Evolutionary conservation across 2,888 invertebrate genomes (phyloP).

Genomic region (Pteria penguin): DNA sequence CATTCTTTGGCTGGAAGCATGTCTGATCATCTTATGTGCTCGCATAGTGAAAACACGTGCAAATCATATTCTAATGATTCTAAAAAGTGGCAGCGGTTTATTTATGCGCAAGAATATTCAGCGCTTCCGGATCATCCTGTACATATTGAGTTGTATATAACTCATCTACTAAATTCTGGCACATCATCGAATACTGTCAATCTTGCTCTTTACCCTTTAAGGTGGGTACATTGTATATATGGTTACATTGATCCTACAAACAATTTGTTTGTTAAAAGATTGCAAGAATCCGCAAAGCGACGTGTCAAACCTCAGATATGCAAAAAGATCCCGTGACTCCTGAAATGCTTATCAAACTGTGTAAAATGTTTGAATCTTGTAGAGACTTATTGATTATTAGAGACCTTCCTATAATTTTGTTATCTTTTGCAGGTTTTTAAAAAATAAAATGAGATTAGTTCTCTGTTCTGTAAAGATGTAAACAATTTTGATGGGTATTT

Average conservation of each 20-base stretch:
- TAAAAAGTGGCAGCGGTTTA: too few relatives aligned
- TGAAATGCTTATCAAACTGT: conserved; percentile 7
- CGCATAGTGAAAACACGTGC: conserved; percentile 1
- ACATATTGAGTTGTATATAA: conserved; percentile 10
- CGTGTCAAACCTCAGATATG: neutral
- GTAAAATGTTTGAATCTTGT: neutral
- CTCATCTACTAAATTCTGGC: neutral
- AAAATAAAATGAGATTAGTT: neutral
- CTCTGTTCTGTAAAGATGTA: conserved; percentile 15
- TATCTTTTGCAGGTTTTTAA: conserved; percentile 31
- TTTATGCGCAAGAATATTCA: neutral
- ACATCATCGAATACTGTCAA: too few relatives aligned
- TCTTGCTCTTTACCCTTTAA: neutral
- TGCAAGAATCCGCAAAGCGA: conserved; percentile 13
- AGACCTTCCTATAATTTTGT: conserved; percentile 27
- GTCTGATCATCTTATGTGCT: too few relatives aligned
- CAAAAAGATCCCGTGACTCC: conserved; percentile 19
- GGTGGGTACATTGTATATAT: neutral
- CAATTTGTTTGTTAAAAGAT: conserved; percentile 16
- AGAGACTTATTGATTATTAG: conserved; percentile 14
- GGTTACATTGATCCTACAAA: conserved; percentile 1
- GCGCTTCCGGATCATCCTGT: conserved; percentile 1
- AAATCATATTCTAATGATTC: conserved; percentile 6
- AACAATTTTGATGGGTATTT: conserved; percentile 20
- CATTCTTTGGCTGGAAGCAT: too few relatives aligned